These are phyloP conservation scores for Eretmodus cyanostictus DNA, from an alignment of 2,113 vertebrate species.

Conservation along the genomic window DNA sequence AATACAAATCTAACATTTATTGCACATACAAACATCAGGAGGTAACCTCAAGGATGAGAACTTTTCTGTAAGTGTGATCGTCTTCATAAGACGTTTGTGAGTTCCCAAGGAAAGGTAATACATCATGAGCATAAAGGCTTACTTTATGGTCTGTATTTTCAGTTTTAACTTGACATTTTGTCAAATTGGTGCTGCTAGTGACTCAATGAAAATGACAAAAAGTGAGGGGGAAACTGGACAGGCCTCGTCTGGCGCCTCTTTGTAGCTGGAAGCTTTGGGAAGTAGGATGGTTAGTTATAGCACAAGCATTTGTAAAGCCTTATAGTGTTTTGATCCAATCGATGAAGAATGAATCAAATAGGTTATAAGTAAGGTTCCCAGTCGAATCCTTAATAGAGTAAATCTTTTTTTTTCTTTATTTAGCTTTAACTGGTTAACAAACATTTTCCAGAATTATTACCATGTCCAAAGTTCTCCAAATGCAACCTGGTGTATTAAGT, in stretches of 20 bases:
- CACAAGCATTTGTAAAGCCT: neutral
- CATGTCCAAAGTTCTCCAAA: neutral
- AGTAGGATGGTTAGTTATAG: neutral
- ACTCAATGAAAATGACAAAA: neutral
- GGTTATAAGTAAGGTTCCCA: neutral
- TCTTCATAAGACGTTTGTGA: neutral
- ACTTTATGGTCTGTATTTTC: neutral
- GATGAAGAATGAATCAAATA: neutral
- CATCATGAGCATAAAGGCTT: neutral
- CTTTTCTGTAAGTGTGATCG: neutral
- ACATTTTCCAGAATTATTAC: neutral
- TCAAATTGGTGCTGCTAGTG: neutral
- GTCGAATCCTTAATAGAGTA: neutral
- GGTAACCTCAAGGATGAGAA: neutral
- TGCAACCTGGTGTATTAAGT: neutral
- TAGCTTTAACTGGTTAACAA: neutral
- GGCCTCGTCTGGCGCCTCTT: neutral
- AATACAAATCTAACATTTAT: neutral
- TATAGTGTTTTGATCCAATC: neutral
- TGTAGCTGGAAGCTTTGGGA: neutral
- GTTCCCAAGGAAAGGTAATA: neutral
- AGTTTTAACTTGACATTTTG: neutral
- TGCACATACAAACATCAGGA: neutral
- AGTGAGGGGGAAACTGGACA: neutral
- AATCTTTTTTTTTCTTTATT: rapidly evolving